Conservation (phyloP, 2,797 vertebrate genomes). For the Tokudaia muenninki region DNA sequence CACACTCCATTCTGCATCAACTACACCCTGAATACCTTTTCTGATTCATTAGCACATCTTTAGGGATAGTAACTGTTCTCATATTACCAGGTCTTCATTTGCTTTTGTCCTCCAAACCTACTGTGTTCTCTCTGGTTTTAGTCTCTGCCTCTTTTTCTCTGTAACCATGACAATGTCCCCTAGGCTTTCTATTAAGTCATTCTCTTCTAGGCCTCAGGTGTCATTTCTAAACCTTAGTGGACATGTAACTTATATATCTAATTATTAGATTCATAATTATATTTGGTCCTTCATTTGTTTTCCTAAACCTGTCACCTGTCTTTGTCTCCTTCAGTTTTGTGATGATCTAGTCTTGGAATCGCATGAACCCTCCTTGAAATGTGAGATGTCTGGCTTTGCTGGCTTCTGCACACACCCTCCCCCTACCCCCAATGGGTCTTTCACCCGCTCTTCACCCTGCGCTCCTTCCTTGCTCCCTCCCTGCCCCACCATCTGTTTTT, state of each 20-base stretch:
- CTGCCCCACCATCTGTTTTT: not conserved
- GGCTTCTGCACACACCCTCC: not conserved
- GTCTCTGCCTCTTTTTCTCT: not conserved
- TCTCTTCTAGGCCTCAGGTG: not conserved
- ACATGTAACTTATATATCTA: not conserved
- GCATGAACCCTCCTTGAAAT: fast-evolving
- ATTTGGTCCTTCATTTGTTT: not conserved
- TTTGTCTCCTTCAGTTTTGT: not conserved
- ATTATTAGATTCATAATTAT: not conserved
- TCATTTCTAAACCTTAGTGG: not conserved
- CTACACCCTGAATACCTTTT: not conserved
- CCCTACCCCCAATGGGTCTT: not conserved
- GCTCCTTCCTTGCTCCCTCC: not conserved
- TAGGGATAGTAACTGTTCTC: not conserved
- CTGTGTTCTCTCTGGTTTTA: not conserved
- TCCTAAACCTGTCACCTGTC: not conserved
- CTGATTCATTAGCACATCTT: not conserved
- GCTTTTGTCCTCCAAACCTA: not conserved
- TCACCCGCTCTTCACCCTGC: fast-evolving
- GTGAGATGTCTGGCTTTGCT: not conserved
- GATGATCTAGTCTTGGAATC: not conserved
- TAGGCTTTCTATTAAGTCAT: not conserved
- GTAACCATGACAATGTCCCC: fast-evolving
- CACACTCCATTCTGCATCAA: not conserved
- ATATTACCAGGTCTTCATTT: not conserved